phyloP scores from a whole-genome alignment of 2,888 invertebrate genomes.

The Sipha maydis region DNA sequence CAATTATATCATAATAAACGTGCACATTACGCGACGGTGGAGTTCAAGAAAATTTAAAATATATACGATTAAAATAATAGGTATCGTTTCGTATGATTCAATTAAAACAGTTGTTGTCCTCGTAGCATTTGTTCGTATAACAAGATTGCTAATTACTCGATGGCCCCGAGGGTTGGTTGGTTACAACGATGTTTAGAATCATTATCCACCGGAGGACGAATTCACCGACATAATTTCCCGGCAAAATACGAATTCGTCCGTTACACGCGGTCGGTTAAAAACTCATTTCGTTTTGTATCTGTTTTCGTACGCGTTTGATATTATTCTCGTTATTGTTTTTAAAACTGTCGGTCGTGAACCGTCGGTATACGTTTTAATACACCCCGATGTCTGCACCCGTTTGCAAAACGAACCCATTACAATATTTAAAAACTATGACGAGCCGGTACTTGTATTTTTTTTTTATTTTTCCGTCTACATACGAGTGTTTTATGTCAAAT shows the following conservation, averaged over 20 bases:
- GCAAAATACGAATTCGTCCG: not conserved
- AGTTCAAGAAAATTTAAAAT: not conserved
- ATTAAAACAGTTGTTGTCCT: not conserved
- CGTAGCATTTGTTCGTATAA: not conserved
- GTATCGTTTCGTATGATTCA: not conserved
- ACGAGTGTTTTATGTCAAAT: too few relatives aligned
- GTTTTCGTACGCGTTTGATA: not conserved
- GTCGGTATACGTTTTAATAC: too few relatives aligned
- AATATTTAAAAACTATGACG: too few relatives aligned
- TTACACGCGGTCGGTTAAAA: not conserved
- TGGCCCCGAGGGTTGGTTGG: not conserved
- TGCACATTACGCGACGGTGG: not conserved
- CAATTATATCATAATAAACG: not conserved
- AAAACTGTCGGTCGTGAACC: too few relatives aligned
- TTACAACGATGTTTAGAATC: conserved; percentile 25
- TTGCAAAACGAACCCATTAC: too few relatives aligned
- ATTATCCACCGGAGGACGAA: conserved; percentile 3
- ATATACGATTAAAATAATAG: not conserved
- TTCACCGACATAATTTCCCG: not conserved
- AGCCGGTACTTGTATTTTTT: too few relatives aligned
- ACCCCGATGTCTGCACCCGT: too few relatives aligned
- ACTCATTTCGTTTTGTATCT: not conserved
- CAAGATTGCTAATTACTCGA: conserved; percentile 15
- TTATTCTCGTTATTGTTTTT: not conserved
- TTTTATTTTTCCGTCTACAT: too few relatives aligned